Base-by-base conservation (phyloP, 2,888 invertebrate species). In the Creontiades dilutus region DNA sequence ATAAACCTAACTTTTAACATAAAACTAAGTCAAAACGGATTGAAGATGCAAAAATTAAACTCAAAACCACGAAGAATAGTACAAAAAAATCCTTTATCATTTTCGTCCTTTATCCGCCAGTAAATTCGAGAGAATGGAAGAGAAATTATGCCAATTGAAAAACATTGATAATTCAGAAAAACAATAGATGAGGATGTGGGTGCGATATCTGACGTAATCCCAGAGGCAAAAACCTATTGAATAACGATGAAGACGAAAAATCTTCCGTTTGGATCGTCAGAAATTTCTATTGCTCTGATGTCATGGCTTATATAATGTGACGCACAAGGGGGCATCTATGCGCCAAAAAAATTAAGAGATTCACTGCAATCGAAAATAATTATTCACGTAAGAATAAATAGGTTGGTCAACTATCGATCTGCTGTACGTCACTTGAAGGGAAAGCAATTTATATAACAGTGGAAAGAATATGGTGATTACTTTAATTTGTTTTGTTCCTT, bases 191-290 rank as follows among this genome's bases (percentile, higher is more conserved):
- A 52, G 52, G 37, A 4, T 37, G 37, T 37, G 37, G 37, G 52
- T 52, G 16, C 52, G 11, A 52, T 52, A 52, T 19, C 61, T 61
- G 61, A 61, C 19, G 61, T n/a, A 61, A 61, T n/a, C n/a, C n/a
- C 61, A 9, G 19, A 19, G 61, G 16, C n/a, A 61, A 61, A 61
- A 61, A 61, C 14, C 61, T 61, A 61, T 61, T 61, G 61, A 61
- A 19, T 19, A 61, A 61, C 52, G 11, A n/a, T 14, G 19, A 61
- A 19, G 61, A n/a, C 2, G 9, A 61, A 61, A 61, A 61, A 61
- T 19, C 61, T 16, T 61, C 61, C n/a, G 16, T 61, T 61, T 19
- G 61, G 2, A 61, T 9, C 61, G 61, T 61, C 61, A 61, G n/a
- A 61, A 61, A 16, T 61, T 19, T 61, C 19, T 9, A 61, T n/a